Percentiles rank a stretch among this genome's conserved stretches.
Conservation (phyloP, 2,888 invertebrate species). For the Brachylomia viminalis region DNA sequence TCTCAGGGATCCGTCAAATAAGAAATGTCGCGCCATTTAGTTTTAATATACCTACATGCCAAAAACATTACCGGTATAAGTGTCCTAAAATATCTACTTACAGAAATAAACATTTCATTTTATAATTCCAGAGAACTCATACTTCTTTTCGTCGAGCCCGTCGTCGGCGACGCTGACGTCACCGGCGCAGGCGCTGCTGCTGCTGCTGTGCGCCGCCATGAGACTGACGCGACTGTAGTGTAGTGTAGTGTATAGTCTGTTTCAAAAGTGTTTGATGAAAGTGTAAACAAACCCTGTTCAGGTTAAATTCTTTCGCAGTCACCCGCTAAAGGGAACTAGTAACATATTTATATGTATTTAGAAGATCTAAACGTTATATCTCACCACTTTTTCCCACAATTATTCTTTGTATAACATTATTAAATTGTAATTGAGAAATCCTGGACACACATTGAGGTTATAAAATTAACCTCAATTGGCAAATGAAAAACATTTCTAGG, state of each 20-base stretch:
- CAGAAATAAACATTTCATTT: background rate
- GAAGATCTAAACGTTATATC: background rate
- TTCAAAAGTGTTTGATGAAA: background rate
- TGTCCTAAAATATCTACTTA: background rate
- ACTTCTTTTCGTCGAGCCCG: slow-evolving; percentile 73
- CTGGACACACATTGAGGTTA: background rate
- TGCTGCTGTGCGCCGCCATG: slow-evolving; percentile 36
- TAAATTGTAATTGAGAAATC: background rate
- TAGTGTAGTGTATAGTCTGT: slow-evolving; percentile 7
- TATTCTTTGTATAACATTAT: background rate
- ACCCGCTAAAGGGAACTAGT: background rate
- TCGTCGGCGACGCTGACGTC: slow-evolving; percentile 60
- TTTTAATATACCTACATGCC: background rate
- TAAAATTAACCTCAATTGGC: background rate
- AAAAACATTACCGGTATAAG: background rate
- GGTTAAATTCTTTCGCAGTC: background rate
- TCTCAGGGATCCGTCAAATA: background rate
- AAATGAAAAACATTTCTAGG: background rate
- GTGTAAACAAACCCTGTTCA: background rate
- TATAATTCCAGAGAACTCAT: slow-evolving; percentile 69
- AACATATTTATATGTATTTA: background rate
- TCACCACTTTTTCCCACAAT: background rate
- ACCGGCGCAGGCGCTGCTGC: slow-evolving; percentile 35
- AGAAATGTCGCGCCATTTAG: background rate
- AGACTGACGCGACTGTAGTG: slow-evolving; percentile 47